phyloP scores from a whole-genome alignment of 2,113 vertebrate genomes.

The Thunnus thynnus region DNA sequence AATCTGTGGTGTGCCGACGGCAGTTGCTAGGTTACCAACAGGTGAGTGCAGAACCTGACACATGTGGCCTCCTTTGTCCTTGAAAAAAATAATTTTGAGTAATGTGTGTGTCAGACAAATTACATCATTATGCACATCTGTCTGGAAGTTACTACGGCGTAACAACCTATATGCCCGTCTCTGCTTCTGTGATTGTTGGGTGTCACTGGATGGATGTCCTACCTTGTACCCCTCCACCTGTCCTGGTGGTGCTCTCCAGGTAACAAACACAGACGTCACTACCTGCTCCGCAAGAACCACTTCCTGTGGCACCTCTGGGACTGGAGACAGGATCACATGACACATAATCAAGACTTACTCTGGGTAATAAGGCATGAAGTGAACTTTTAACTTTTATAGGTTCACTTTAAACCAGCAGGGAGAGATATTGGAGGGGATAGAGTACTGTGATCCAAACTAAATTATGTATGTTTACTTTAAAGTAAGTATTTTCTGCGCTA shows the following conservation, averaged over 20 bases:
- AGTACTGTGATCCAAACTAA: not conserved
- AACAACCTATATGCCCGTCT: not conserved
- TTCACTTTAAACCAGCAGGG: slow-evolving; percentile 9
- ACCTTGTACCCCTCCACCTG: slow-evolving; percentile 89
- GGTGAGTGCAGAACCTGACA: slow-evolving; percentile 66
- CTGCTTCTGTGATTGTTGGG: not conserved
- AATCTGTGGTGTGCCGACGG: slow-evolving; percentile 85
- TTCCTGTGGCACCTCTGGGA: slow-evolving; percentile 85
- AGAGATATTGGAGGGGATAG: not conserved
- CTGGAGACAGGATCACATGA: slow-evolving; percentile 77
- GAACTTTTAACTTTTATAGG: not conserved
- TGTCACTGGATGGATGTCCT: slow-evolving; percentile 19
- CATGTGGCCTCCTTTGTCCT: slow-evolving; percentile 69
- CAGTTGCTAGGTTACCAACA: slow-evolving; percentile 87
- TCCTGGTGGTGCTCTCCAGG: slow-evolving; percentile 86
- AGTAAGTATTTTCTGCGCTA: not conserved
- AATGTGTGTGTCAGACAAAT: slow-evolving; percentile 13
- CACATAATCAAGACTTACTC: slow-evolving; percentile 1
- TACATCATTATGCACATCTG: not conserved
- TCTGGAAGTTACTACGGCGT: not conserved
- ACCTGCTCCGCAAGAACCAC: slow-evolving; percentile 84
- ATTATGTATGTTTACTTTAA: not conserved
- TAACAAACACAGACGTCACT: slow-evolving; percentile 85
- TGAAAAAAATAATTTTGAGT: slow-evolving; percentile 49
- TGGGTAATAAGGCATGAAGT: not conserved